Conservation (phyloP, 2,888 invertebrate species). For the Sphinx pinastri region DNA sequence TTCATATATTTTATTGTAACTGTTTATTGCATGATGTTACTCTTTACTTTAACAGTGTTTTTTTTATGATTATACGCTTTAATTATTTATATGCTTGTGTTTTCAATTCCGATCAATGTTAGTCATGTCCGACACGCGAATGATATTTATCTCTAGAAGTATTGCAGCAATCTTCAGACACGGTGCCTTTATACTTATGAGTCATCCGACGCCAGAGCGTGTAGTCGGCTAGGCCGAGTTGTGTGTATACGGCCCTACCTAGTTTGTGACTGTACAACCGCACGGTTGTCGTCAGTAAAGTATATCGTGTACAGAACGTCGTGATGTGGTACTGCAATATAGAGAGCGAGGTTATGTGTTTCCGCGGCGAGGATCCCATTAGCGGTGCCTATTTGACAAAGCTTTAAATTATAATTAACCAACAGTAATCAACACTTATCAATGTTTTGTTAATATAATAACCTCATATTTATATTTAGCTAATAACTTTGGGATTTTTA, state of each 20-base stretch:
- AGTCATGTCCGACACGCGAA: conserved; percentile 5
- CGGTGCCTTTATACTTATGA: conserved; percentile 62
- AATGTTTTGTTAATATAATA: too few relatives aligned
- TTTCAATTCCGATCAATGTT: neutral
- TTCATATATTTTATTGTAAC: conserved; percentile 30
- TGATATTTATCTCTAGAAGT: conserved; percentile 21
- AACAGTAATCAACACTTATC: neutral
- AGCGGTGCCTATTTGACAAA: conserved; percentile 36
- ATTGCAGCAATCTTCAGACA: conserved; percentile 36
- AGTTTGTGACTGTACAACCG: conserved; percentile 23
- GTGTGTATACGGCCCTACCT: conserved; percentile 27
- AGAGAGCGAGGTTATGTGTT: conserved; percentile 54
- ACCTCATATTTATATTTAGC: too few relatives aligned
- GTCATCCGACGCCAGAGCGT: conserved; percentile 61
- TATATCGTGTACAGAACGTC: conserved; percentile 26
- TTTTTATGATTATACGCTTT: neutral
- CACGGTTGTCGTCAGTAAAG: neutral
- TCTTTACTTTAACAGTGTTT: neutral
- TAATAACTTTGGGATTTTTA: too few relatives aligned
- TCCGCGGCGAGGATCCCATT: conserved; percentile 54
- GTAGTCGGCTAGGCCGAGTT: conserved; percentile 62
- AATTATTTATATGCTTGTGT: neutral
- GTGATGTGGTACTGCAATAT: conserved; percentile 37
- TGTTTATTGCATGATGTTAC: neutral
- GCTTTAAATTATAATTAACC: neutral